Base-by-base conservation (phyloP, 2,113 vertebrate species). In the Charina bottae region DNA sequence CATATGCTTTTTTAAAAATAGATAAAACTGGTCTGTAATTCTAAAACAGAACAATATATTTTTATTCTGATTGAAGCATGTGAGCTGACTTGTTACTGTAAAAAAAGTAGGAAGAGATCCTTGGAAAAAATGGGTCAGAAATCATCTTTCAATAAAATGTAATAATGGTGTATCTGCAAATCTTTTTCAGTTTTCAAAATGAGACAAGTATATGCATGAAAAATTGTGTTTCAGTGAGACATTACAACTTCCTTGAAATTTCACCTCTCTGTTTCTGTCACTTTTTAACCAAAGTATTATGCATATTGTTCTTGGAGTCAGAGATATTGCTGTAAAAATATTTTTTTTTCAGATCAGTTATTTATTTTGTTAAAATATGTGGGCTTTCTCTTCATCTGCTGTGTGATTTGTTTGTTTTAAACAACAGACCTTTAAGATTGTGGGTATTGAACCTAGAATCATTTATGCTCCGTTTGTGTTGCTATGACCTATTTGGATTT, bases 51-150 rank as follows among this genome's bases (percentile, higher is more conserved):
- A 87, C 92, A 62, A 46, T 92, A 87, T 95, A 83, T 94, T 92
- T 94, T 93, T 91, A 89, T 89, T 94, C 26, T 88, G 33, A 8
- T 93, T 24, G 56, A 90, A 93, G 53, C 33, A 64, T 88, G 83
- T 83, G 93, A 64, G 21, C 83, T 90, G 88, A 55, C 6, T 68
- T 92, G 62, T 0, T 23, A 37, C 33, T 91, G 28, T 90, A 91
- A 91, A 78, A 72, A 94, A 19, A 10, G 42, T 37, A 13, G 3
- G 1, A 84, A 13, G 12, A 86, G 88, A 95, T 90, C 89, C 85
- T 90, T 90, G 28, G 26, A 24, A 24, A 91, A 0, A 33, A 54
- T 64, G 28, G 7, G n/a, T 37, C 33, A 26, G 33, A 87, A 42
- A 87, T 26, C 33, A 2, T 0, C 17, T 13, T 87, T 89, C 9